phyloP scores from a whole-genome alignment of 1,140 invertebrate genomes.

The Halictus rubicundus region DNA sequence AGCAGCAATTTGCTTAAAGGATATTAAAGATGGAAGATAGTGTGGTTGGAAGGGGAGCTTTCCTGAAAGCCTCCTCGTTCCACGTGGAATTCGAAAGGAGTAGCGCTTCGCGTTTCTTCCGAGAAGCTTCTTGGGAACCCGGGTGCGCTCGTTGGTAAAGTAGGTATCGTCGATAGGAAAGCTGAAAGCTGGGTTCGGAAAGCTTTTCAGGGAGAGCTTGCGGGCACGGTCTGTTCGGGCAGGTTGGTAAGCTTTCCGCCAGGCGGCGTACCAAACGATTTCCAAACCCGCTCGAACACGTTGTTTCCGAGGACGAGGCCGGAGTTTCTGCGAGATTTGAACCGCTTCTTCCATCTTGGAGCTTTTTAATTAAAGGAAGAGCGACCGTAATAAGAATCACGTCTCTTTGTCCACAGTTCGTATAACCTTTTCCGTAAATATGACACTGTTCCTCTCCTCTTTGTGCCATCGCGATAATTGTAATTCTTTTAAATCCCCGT shows the following conservation, averaged over 20 bases:
- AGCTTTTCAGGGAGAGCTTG: not conserved
- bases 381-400: too few relatives aligned
- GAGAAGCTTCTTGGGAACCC: not conserved
- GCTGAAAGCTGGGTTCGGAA: not conserved
- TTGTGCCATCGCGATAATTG: too few relatives aligned
- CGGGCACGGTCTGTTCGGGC: too few relatives aligned
- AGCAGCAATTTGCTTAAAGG: too few relatives aligned
- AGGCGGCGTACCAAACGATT: not conserved
- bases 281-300: not conserved
- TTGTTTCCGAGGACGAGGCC: not conserved
- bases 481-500: too few relatives aligned
- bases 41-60: too few relatives aligned
- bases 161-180: conserved; percentile 8
- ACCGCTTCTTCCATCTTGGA: not conserved
- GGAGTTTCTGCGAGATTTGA: not conserved
- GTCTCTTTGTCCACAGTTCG: too few relatives aligned
- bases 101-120: not conserved
- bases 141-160: not conserved
- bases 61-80: too few relatives aligned
- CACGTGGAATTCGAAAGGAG: not conserved
- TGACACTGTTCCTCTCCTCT: too few relatives aligned
- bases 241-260: not conserved
- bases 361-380: too few relatives aligned
- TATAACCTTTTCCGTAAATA: too few relatives aligned
- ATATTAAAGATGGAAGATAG: too few relatives aligned